Base-by-base conservation (phyloP, 2,888 invertebrate species). In the Pimpla rufipes region DNA sequence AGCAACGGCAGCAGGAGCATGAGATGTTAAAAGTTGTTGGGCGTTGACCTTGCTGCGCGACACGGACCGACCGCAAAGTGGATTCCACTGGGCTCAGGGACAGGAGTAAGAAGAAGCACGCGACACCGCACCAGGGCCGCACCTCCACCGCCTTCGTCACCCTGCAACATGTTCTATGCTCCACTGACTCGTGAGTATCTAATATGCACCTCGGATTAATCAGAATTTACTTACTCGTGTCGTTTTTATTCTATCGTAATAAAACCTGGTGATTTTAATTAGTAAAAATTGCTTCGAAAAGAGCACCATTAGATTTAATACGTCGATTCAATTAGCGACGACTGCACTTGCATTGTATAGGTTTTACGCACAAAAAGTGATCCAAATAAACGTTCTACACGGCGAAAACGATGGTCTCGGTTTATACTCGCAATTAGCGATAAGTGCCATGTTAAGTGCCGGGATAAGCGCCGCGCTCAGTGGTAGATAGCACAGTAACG, bases 11-110 rank as follows among this genome's bases (percentile, higher is more conserved):
- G 59, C 37, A 77, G 66, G 29, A 11, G 18, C 40, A 64, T 57
- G 55, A 45, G 47, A 78, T 68, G 67, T 57, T 78, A 55, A 45
- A 76, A 73, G 73, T 78, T 45, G 67, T 78, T 78, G 81, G 78
- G 70, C 81, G 68, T 81, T 81, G 77, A 78, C 68, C 78, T 59
- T 67, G 67, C 73, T 18, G 59, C 59, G 37, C 77, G 77, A 78
- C 77, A 78, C 62, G 68, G 68, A 68, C 68, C 57, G 62, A 81
- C 81, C 78, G 68, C 73, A 78, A 74, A 81, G 77, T 78, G 81
- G 77, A 74, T 78, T 74, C 77, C 81, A 68, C 52, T 50, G 50
- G 62, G 42, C 59, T 78, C 77, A 62, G 67, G 67, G 52, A 73
- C 73, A 78, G 35, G 45, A 42, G 66, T 59, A 76, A 50, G 75